phyloP scores from a whole-genome alignment of 30 jellyfish, hydroid and myxozoan genomes.

The Calvadosia cruxmelitensis region DNA sequence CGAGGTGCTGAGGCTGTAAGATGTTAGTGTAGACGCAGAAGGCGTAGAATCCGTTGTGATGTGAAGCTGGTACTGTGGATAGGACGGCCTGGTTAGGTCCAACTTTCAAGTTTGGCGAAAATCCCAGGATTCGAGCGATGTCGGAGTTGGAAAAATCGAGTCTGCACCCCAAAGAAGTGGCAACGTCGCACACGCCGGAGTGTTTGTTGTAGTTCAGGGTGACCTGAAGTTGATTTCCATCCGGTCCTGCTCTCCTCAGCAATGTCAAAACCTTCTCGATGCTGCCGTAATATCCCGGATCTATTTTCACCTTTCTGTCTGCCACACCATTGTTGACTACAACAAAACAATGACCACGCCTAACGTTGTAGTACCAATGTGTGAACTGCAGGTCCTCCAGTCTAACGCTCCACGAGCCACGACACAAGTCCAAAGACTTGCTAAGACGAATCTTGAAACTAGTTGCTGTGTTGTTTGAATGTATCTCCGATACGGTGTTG shows the following conservation, averaged over 20 bases:
- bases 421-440: slow-evolving; percentile 5
- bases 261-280: not conserved
- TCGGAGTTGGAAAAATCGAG: slow-evolving; percentile 10
- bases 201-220: too few species aligned
- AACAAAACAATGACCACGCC: not conserved
- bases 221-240: too few species aligned
- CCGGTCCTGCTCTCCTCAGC: not conserved
- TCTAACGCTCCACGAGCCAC: slow-evolving; percentile 14
- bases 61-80: not conserved
- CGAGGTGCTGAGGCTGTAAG: slow-evolving; percentile 12
- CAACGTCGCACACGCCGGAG: not conserved
- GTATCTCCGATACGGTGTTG: slow-evolving; percentile 8
- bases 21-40: slow-evolving; percentile 14
- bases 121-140: slow-evolving; percentile 8
- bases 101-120: not conserved
- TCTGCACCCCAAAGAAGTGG: not conserved
- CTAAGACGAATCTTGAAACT: slow-evolving; percentile 5
- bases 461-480: slow-evolving; percentile 13
- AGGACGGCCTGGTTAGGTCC: not conserved
- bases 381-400: not conserved
- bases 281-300: slow-evolving; percentile 1
- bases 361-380: slow-evolving; percentile 4
- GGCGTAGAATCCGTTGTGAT: not conserved
- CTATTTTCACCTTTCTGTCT: not conserved
- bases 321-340: not conserved